phyloP scores from a whole-genome alignment of 2,888 invertebrate species.

The Neoaliturus tenellus region DNA sequence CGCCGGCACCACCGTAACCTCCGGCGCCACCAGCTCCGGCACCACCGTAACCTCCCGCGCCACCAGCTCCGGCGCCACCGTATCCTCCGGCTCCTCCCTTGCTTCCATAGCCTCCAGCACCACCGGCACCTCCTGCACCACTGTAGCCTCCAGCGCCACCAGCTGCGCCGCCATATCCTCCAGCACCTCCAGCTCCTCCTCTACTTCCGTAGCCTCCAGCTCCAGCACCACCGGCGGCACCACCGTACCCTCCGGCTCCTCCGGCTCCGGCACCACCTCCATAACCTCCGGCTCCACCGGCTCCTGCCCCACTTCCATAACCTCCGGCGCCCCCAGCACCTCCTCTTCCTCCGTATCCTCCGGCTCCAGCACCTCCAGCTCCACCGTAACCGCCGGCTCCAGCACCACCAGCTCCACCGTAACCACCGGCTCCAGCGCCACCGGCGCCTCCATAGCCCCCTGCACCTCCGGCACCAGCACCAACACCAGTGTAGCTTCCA shows the following conservation, averaged over 20 bases:
- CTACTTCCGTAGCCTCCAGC: slow-evolving; percentile 36
- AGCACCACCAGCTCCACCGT: slow-evolving; percentile 70
- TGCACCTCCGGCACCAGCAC: slow-evolving; percentile 58
- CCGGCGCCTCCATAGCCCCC: slow-evolving; percentile 54
- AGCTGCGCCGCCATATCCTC: slow-evolving; percentile 53
- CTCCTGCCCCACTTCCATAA: slow-evolving; percentile 71
- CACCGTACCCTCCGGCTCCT: slow-evolving; percentile 66
- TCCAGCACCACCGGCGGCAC: slow-evolving; percentile 31
- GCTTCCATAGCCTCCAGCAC: slow-evolving; percentile 54
- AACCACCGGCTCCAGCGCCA: slow-evolving; percentile 64
- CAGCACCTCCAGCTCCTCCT: slow-evolving; percentile 52
- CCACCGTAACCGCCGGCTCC: slow-evolving; percentile 68
- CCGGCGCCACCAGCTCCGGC: slow-evolving; percentile 43
- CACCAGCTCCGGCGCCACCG: slow-evolving; percentile 55
- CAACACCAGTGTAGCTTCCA: slow-evolving; percentile 56
- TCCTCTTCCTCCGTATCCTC: slow-evolving; percentile 65
- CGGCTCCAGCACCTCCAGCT: slow-evolving; percentile 55
- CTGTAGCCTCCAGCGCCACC: slow-evolving; percentile 55
- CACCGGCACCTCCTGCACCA: slow-evolving; percentile 55
- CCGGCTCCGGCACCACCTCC: slow-evolving; percentile 67
- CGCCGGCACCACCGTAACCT: slow-evolving; percentile 39
- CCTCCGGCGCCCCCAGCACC: slow-evolving; percentile 64
- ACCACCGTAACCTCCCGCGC: slow-evolving; percentile 54
- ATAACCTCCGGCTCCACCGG: slow-evolving; percentile 61
- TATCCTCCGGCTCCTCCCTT: slow-evolving; percentile 61